Evolutionary conservation across 1,140 invertebrate species (phyloP), one percentile per base, ranked within the genome.

Genomic region (Streblospio benedicti): DNA sequence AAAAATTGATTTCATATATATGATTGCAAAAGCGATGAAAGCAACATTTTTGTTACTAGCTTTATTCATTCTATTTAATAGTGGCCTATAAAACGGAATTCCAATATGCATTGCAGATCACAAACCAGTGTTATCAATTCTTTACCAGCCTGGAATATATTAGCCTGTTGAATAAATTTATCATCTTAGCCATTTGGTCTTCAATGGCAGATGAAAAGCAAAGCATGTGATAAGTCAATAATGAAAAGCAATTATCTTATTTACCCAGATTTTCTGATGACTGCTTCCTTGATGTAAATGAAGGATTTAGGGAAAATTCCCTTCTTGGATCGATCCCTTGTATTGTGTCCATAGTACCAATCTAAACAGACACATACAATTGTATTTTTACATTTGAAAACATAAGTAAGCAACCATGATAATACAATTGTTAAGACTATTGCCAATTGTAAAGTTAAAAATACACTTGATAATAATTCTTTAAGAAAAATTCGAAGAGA

Each of bases 301-400:
- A 88, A 93, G 58, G 76, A 83, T 79, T 91, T 91, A 30, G 92
- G 92, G 73, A 95, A 91, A 63, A 92, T 87, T 38, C 91, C 92
- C 63, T 79, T 75, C 30, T 79, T 66, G 50, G 78, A 73, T 67
- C 80, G 79, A 68, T 85, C 83, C 67, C 81, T 84, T 57, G 77
- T 73, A 16, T 76, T 73, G 72, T 84, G 87, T 25, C 89, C 89
- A 79, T 85, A 87, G 73, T 85, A 91, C 89, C 89, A 91, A 53
- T 85, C 83, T 79, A 61, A 47, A 69, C 65, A 63, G 53, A 54
- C 57, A 28, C 59, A 14, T 20, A 25, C 20, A 23, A 35, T 41
- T n/a, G n/a, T n/a, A n/a, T n/a, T n/a, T n/a, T n/a, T n/a, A n/a
- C n/a, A n/a, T n/a, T n/a, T n/a, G n/a, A n/a, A n/a, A n/a, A n/a